Evolutionary conservation across 2,113 vertebrate genomes (phyloP).

Genomic region (Nothobranchius furzeri): DNA sequence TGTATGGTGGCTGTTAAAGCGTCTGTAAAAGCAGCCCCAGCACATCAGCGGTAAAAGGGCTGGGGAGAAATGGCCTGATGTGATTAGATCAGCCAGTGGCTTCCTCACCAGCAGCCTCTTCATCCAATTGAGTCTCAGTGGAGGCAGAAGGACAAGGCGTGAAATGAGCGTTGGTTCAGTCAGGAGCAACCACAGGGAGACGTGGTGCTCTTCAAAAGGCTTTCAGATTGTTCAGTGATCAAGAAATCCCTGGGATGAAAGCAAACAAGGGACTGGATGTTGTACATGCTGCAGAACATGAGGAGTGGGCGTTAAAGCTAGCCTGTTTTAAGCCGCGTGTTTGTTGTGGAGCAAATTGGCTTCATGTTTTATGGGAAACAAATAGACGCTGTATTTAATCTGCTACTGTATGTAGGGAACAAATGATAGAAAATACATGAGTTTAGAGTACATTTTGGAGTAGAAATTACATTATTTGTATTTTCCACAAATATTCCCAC

Average conservation of each 20-base stretch:
- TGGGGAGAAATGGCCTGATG: slow-evolving; percentile 41
- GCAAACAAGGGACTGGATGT: slow-evolving; percentile 7
- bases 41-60: slow-evolving; percentile 32
- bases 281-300: not conserved
- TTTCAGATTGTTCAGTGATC: slow-evolving; percentile 27
- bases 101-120: slow-evolving; percentile 19
- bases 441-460: no score
- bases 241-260: slow-evolving; percentile 11
- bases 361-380: no score
- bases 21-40: slow-evolving; percentile 30
- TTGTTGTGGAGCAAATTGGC: not conserved
- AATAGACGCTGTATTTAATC: no score
- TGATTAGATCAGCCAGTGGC: slow-evolving; percentile 39
- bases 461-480: not conserved
- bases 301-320: slow-evolving; percentile 13
- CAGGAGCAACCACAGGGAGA: slow-evolving; percentile 17
- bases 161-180: slow-evolving; percentile 56
- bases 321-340: not conserved
- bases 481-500: not conserved
- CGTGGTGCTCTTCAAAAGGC: slow-evolving; percentile 15
- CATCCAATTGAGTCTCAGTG: slow-evolving; percentile 28
- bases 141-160: slow-evolving; percentile 56
- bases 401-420: no score
- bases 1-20: slow-evolving; percentile 33
- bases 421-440: no score